Evolutionary conservation across 2,113 vertebrate genomes (phyloP).

Genomic region (Tyrannus savana): DNA sequence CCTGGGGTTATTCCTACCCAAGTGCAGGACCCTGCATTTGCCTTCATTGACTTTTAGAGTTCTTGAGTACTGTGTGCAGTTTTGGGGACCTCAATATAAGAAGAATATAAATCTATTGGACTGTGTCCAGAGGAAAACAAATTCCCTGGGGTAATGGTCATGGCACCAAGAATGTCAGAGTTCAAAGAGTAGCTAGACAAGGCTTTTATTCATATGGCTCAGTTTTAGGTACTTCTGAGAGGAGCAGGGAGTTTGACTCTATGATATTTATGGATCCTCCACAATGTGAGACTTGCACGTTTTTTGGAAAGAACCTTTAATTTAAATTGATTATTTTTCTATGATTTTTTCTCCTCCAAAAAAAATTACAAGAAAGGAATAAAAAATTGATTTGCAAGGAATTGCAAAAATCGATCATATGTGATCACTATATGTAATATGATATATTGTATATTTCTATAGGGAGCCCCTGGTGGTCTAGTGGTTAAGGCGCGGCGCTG

Average conservation of each 20-base stretch:
- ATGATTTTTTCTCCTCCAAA: background rate
- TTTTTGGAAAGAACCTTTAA: background rate
- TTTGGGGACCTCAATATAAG: background rate
- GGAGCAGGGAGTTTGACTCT: background rate
- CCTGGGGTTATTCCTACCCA: background rate
- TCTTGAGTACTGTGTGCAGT: background rate
- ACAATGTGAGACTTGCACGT: background rate
- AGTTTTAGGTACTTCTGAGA: background rate
- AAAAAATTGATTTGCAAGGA: background rate
- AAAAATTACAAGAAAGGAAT: background rate
- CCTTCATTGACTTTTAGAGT: background rate
- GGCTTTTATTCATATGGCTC: accelerated
- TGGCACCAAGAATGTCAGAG: background rate
- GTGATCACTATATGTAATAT: background rate
- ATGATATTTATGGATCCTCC: background rate
- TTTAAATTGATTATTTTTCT: background rate
- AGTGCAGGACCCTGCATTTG: background rate
- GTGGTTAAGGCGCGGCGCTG: no score
- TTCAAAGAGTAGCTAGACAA: background rate
- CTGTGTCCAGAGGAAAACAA: background rate
- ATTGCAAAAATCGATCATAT: background rate
- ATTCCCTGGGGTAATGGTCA: background rate
- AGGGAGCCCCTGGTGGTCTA: no score
- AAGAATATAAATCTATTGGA: background rate
- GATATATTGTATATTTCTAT: background rate